Conservation (phyloP, 2,797 vertebrate genomes). For the Fistularia commersonii region DNA sequence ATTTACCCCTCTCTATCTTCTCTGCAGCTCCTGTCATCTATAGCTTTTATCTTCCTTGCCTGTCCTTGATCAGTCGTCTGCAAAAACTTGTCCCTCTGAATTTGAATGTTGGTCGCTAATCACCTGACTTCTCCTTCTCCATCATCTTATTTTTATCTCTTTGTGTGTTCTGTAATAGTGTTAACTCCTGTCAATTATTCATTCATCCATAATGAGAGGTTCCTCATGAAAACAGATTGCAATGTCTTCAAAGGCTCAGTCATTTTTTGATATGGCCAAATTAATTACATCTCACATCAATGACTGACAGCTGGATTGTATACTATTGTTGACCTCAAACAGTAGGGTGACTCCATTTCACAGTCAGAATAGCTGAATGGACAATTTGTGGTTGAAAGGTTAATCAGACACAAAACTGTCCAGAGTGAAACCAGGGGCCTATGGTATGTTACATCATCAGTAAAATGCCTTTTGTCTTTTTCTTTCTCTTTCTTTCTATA, state of each 20-base stretch:
- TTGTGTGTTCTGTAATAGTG: constrained; percentile 19
- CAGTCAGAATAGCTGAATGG: constrained; percentile 36
- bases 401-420: constrained; percentile 31
- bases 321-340: constrained; percentile 28
- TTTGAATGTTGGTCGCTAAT: constrained; percentile 1
- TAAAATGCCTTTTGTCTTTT: background rate
- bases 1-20: constrained; percentile 26
- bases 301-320: constrained; percentile 37
- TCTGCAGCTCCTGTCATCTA: constrained; percentile 14
- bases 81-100: constrained; percentile 1
- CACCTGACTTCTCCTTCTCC: background rate
- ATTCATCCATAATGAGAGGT: constrained; percentile 28
- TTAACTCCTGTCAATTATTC: constrained; percentile 10
- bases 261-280: constrained; percentile 39
- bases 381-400: constrained; percentile 40
- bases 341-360: constrained; percentile 41
- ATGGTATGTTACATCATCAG: constrained; percentile 7
- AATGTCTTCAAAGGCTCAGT: constrained; percentile 23
- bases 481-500: constrained; percentile 11
- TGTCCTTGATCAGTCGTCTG: constrained; percentile 19
- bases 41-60: constrained; percentile 41
- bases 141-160: background rate
- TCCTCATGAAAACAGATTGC: constrained; percentile 38
- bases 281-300: constrained; percentile 46
- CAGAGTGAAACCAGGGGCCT: constrained; percentile 16